phyloP scores from a whole-genome alignment of 2,888 invertebrate genomes.

The Dynastes hyllus region DNA sequence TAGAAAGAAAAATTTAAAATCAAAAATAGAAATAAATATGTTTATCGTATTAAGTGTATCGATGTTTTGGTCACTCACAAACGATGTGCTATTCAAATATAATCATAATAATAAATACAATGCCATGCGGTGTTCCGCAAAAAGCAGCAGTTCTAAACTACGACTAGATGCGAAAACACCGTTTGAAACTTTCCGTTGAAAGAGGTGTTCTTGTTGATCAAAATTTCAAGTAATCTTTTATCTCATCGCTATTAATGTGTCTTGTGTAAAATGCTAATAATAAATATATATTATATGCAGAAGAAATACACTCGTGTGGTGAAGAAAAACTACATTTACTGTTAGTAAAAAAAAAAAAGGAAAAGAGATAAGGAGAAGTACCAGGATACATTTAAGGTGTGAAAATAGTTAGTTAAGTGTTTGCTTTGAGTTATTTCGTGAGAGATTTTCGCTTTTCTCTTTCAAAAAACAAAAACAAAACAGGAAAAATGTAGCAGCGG shows the following conservation, averaged over 20 bases:
- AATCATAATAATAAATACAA: constrained; percentile 43
- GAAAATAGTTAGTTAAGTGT: constrained; percentile 1
- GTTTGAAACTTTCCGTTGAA: neutral
- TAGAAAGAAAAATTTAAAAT: constrained; percentile 1
- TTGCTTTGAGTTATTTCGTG: constrained; percentile 7
- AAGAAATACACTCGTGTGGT: constrained; percentile 2
- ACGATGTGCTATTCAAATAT: constrained; percentile 56
- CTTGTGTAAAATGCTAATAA: neutral
- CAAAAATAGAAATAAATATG: neutral
- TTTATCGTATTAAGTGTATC: constrained; percentile 57
- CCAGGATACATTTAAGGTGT: neutral
- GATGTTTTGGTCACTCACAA: constrained; percentile 55
- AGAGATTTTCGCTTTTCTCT: neutral
- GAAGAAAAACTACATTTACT: constrained; percentile 7
- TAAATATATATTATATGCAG: constrained; percentile 7
- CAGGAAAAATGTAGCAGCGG: constrained; percentile 59
- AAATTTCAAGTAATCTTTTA: neutral
- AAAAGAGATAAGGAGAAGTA: neutral
- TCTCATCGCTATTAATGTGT: neutral
- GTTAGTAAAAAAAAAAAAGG: neutral
- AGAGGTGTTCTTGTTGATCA: no score
- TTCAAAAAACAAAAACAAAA: constrained; percentile 46
- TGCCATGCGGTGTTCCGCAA: constrained; percentile 69
- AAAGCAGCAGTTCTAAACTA: constrained; percentile 63
- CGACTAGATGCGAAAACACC: constrained; percentile 56